phyloP scores from a whole-genome alignment of 2,113 vertebrate species.

The Equus przewalskii region DNA sequence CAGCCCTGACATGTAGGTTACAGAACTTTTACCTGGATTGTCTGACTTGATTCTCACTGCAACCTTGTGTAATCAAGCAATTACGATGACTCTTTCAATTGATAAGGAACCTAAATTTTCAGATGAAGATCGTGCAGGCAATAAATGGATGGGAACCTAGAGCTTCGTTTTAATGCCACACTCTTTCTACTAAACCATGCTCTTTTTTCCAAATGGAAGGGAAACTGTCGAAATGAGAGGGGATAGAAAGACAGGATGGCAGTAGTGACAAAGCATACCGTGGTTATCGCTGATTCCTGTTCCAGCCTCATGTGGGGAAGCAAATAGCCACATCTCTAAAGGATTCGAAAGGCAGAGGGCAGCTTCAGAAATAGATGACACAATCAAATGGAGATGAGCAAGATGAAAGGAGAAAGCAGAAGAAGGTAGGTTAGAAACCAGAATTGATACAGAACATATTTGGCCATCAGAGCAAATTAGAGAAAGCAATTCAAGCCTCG shows the following conservation, averaged over 20 bases:
- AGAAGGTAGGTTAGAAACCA: background rate
- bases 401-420: background rate
- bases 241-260: background rate
- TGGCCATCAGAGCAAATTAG: background rate
- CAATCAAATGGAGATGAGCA: background rate
- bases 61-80: background rate
- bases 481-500: background rate
- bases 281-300: background rate
- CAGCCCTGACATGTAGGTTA: background rate
- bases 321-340: background rate
- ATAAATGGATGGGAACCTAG: background rate
- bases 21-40: background rate
- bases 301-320: background rate
- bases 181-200: background rate
- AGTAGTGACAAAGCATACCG: background rate
- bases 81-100: background rate
- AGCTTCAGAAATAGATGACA: background rate
- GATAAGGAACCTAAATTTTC: background rate
- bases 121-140: background rate
- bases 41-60: background rate
- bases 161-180: background rate
- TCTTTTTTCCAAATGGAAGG: background rate
- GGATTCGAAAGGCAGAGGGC: too few species aligned
- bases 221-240: background rate
- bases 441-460: background rate